Evolutionary conservation across 2,888 invertebrate species (phyloP).

Genomic region (Polyommatus iphigenia): DNA sequence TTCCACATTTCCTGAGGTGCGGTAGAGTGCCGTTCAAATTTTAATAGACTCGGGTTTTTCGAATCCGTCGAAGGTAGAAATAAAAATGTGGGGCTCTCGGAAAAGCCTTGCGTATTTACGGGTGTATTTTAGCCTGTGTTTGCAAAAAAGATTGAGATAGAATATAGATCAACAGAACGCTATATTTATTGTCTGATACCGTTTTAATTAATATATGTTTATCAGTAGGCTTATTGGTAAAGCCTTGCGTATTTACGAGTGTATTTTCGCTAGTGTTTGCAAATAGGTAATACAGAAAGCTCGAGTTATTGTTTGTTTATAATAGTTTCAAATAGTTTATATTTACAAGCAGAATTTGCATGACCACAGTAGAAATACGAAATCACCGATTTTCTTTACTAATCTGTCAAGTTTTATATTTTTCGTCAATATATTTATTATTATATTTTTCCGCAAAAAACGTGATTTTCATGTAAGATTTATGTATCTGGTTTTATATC

Average conservation of each 20-base stretch:
- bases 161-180: neutral
- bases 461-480: too few relatives aligned
- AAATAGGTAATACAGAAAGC: neutral
- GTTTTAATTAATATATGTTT: too few relatives aligned
- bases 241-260: neutral
- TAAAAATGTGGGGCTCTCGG: constrained; percentile 12
- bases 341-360: too few relatives aligned
- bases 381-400: too few relatives aligned
- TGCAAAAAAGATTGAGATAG: neutral
- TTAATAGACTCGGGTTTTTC: constrained; percentile 11
- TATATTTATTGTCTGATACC: too few relatives aligned
- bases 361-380: too few relatives aligned
- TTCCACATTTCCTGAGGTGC: constrained; percentile 18
- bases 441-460: too few relatives aligned
- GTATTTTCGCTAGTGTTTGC: neutral
- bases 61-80: neutral
- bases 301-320: too few relatives aligned
- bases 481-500: neutral
- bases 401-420: too few relatives aligned
- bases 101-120: neutral
- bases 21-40: constrained; percentile 2
- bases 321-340: too few relatives aligned
- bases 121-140: neutral
- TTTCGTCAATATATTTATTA: too few relatives aligned
- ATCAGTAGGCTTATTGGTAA: too few relatives aligned